phyloP scores from a whole-genome alignment of 2,888 invertebrate genomes.

The Papilio elwesi region DNA sequence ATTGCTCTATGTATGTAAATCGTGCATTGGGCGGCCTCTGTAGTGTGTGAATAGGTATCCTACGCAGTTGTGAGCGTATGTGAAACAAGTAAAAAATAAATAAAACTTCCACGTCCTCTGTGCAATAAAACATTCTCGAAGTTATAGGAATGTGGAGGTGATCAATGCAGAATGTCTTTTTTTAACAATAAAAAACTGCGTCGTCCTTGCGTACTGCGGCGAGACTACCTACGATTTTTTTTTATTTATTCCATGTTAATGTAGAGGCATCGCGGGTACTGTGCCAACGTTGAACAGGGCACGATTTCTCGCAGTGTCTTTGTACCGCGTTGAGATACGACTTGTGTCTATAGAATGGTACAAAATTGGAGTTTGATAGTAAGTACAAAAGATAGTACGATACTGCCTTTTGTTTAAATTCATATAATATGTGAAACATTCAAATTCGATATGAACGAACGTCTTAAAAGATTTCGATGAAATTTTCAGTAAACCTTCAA shows the following conservation, averaged over 20 bases:
- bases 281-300: background rate
- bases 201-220: constrained; percentile 21
- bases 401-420: too few species aligned
- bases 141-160: constrained; percentile 25
- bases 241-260: constrained; percentile 18
- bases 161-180: background rate
- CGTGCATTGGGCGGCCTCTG: too few species aligned
- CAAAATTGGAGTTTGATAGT: background rate
- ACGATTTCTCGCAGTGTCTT: background rate
- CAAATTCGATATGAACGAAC: too few species aligned
- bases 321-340: background rate
- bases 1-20: too few species aligned
- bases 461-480: too few species aligned
- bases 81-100: background rate
- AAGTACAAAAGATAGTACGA: too few species aligned
- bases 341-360: background rate
- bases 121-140: constrained; percentile 20
- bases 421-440: too few species aligned
- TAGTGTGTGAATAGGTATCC: too few species aligned
- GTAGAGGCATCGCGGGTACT: background rate
- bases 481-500: too few species aligned
- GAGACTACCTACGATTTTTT: constrained; percentile 8
- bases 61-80: too few species aligned
- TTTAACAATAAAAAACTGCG: constrained; percentile 18
- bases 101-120: constrained; percentile 1